phyloP scores from a whole-genome alignment of 2,888 invertebrate species.

The Neria commutata region DNA sequence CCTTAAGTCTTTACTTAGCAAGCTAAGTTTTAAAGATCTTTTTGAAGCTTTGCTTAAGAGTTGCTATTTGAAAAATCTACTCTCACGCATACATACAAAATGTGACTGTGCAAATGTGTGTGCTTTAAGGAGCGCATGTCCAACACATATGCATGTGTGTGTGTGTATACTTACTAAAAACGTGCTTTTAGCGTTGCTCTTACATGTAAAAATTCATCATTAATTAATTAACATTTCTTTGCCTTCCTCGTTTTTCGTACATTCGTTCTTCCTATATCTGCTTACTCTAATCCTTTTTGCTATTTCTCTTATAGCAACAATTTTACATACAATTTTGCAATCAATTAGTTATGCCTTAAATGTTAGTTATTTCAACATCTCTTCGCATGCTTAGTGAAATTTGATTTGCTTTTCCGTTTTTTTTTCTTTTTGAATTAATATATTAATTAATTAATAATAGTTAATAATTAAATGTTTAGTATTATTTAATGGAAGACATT shows the following conservation, averaged over 20 bases:
- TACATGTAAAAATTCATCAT: background rate
- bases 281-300: background rate
- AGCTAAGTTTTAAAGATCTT: too few relatives aligned
- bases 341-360: background rate
- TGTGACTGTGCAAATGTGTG: too few relatives aligned
- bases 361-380: too few relatives aligned
- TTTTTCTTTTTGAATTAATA: background rate
- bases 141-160: background rate
- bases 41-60: too few relatives aligned
- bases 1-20: too few relatives aligned
- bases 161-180: background rate
- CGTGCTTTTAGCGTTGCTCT: background rate
- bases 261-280: background rate
- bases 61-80: too few relatives aligned
- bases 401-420: background rate
- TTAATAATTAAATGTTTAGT: conserved; percentile 7
- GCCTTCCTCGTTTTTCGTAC: too few relatives aligned
- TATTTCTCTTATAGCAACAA: background rate
- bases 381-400: background rate
- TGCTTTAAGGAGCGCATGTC: too few relatives aligned
- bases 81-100: too few relatives aligned
- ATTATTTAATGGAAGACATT: conserved; percentile 60
- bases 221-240: conserved; percentile 10
- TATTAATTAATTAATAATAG: conserved; percentile 29
- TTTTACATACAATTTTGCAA: background rate